phyloP scores from a whole-genome alignment of 2,888 invertebrate species.

The Acanthopleura granulata region DNA sequence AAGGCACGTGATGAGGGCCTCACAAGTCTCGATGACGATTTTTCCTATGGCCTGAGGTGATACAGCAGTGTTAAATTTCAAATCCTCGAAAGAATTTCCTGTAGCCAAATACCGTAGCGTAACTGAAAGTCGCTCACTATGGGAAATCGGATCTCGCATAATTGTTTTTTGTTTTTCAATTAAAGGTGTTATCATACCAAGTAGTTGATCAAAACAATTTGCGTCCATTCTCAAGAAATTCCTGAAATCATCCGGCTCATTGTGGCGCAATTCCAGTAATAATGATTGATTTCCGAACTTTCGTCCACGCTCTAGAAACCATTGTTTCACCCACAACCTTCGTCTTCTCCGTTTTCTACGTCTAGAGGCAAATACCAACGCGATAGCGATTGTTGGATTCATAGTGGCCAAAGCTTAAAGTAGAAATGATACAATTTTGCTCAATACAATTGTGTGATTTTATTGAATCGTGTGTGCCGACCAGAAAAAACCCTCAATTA shows the following conservation, averaged over 20 bases:
- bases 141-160: slow-evolving; percentile 27
- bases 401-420: not conserved
- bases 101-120: slow-evolving; percentile 26
- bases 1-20: slow-evolving; percentile 23
- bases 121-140: slow-evolving; percentile 26
- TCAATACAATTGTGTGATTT: too few relatives aligned
- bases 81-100: slow-evolving; percentile 25
- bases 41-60: slow-evolving; percentile 22
- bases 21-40: slow-evolving; percentile 26
- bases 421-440: too few relatives aligned
- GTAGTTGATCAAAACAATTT: slow-evolving; percentile 24
- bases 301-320: not conserved
- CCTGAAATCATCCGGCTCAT: slow-evolving; percentile 23
- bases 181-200: slow-evolving; percentile 24
- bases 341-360: not conserved
- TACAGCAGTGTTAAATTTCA: slow-evolving; percentile 25
- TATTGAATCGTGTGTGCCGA: too few relatives aligned
- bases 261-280: slow-evolving; percentile 23
- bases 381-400: slow-evolving; percentile 4
- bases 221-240: slow-evolving; percentile 27
- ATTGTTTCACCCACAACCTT: slow-evolving; percentile 11
- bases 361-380: not conserved
- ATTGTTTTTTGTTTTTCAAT: slow-evolving; percentile 17
- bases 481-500: too few relatives aligned
- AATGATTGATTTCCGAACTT: slow-evolving; percentile 24